Evolutionary conservation across 2,888 invertebrate species (phyloP), one percentile per base, ranked within the genome.

Genomic region (Holacanthella duospinosa): DNA sequence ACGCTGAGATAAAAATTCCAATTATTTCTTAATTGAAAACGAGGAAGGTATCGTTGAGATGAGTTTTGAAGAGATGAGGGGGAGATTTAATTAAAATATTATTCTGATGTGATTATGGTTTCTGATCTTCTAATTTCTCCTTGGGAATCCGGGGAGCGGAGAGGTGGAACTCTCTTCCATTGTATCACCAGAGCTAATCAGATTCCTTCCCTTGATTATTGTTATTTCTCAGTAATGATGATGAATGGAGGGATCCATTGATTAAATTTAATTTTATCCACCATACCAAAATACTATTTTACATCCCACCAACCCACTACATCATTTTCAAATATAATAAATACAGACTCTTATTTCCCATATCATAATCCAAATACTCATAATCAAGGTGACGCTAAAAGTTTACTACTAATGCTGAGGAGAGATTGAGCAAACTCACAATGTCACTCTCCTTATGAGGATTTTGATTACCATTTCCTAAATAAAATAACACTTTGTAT

Each of bases 41-140:
- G 48, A 48, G 48, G 12, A 48, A 48, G 48, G 48, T 48, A 48
- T 48, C 48, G 19, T 48, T 21, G 21, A 48, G 48, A 48, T 48
- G 48, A 48, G 48, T 9, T 48, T 48, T 48, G 48, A 48, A 48
- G 48, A 48, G 48, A 21, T 9, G 48, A 9, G n/a, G 21, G 48
- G 48, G 48, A 21, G 48, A 48, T 48, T 48, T 48, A 48, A 48
- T 48, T 48, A 48, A 48, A 48, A 48, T 48, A 48, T 48, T 48
- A 48, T 48, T 48, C 16, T 48, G 48, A n/a, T 21, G 48, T 48
- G 48, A 48, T 48, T 48, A 48, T 48, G 48, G 48, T 48, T 48
- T 48, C 48, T 48, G 48, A 48, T 48, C 48, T 48, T 48, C 48
- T 48, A 48, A 48, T 48, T 48, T 21, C 48, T 12, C 16, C 36